Percentiles rank a stretch among this genome's conserved stretches.
These are phyloP conservation scores for Urocyon cinereoargenteus DNA, from an alignment of 2,797 vertebrate genomes.

Conservation along the genomic window DNA sequence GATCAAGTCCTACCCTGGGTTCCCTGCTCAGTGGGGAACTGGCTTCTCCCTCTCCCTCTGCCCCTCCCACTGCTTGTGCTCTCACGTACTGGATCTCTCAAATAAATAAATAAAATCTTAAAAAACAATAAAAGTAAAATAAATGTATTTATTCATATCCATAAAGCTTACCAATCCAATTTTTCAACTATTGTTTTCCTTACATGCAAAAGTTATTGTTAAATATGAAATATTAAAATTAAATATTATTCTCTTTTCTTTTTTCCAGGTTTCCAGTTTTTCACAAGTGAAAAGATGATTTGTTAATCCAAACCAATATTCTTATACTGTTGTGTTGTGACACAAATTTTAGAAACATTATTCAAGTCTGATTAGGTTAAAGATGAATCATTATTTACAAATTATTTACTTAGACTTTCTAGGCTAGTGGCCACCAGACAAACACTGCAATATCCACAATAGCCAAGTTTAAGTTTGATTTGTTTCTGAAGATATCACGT, in stretches of 20 bases:
- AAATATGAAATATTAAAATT: no score
- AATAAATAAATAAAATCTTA: no score
- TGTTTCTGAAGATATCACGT: not conserved
- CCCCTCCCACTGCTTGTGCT: no score
- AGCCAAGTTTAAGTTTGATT: not conserved
- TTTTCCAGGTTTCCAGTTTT: constrained; percentile 47
- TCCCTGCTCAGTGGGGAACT: no score
- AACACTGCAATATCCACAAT: not conserved
- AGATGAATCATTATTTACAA: constrained; percentile 56
- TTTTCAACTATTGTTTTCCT: constrained; percentile 18
- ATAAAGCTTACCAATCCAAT: not conserved
- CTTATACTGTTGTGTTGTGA: not conserved
- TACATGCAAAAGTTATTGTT: not conserved
- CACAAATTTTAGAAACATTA: constrained; percentile 30
- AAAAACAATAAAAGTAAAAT: no score
- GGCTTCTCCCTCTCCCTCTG: no score
- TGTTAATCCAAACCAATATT: constrained; percentile 41
- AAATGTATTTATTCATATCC: not conserved
- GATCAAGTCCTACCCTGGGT: no score
- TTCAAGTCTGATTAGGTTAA: not conserved
- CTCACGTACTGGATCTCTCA: no score
- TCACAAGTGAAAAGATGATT: constrained; percentile 42
- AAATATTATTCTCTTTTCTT: constrained; percentile 29
- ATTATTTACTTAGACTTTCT: constrained; percentile 42
- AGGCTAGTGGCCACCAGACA: not conserved